These are phyloP conservation scores for Entomobrya multifasciata DNA, from an alignment of 2,888 invertebrate genomes.

Conservation along the genomic window DNA sequence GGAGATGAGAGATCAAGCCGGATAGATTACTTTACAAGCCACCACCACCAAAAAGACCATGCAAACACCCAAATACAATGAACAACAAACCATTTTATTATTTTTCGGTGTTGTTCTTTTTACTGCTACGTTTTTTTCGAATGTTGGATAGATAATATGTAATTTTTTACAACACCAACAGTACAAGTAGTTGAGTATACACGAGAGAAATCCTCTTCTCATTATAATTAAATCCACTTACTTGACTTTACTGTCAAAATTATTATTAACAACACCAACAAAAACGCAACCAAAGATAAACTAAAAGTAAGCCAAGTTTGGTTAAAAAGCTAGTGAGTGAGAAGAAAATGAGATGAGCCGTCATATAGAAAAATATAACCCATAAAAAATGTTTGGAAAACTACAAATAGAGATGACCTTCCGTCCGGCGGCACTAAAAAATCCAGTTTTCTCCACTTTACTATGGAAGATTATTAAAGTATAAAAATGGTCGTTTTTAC, in stretches of 20 bases:
- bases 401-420: constrained; percentile 70
- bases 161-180: constrained; percentile 3
- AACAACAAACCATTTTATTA: constrained; percentile 37
- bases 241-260: constrained; percentile 54
- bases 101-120: constrained; percentile 43
- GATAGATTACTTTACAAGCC: constrained; percentile 38
- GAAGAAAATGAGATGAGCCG: constrained; percentile 47
- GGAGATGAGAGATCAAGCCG: constrained; percentile 24
- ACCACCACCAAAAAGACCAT: constrained; percentile 45
- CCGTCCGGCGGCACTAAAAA: constrained; percentile 62
- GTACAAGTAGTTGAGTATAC: neutral
- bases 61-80: constrained; percentile 28
- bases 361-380: constrained; percentile 16
- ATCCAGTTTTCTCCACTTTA: constrained; percentile 39
- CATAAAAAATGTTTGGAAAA: constrained; percentile 50
- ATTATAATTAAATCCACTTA: constrained; percentile 60
- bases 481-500: constrained; percentile 53
- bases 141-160: neutral
- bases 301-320: constrained; percentile 11
- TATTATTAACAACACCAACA: constrained; percentile 48
- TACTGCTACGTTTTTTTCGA: neutral
- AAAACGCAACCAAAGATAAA: constrained; percentile 45
- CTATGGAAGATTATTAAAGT: constrained; percentile 56
- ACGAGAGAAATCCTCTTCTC: neutral
- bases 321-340: too few species aligned